A percentile compares a stretch with the other conserved stretches of the same genome.
Evolutionary conservation across 2,113 vertebrate genomes (phyloP).

Genomic region (Hucho hucho): DNA sequence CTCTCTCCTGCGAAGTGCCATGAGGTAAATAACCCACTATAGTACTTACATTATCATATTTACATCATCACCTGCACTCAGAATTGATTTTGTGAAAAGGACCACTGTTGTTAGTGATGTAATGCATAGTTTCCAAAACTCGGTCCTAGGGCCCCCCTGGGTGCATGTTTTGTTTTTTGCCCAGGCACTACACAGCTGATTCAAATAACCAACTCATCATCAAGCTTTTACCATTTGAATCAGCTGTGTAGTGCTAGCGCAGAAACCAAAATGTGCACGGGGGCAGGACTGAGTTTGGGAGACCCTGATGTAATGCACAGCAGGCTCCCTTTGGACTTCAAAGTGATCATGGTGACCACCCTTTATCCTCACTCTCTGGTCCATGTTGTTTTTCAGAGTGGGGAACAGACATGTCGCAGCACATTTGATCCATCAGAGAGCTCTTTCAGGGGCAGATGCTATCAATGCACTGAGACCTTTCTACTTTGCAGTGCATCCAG

Average conservation of each 20-base stretch:
- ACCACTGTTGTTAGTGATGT: no score
- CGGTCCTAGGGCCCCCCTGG: no score
- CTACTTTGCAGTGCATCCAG: slow-evolving; percentile 97
- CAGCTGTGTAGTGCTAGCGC: no score
- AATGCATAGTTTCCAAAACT: no score
- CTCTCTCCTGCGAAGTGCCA: slow-evolving; percentile 51
- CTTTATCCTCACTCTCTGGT: neutral
- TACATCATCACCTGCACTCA: neutral
- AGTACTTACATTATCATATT: no score
- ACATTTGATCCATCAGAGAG: slow-evolving; percentile 69
- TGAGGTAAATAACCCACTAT: slow-evolving; percentile 52
- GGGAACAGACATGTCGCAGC: slow-evolving; percentile 65
- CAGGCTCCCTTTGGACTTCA: neutral
- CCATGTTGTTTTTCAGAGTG: slow-evolving; percentile 62
- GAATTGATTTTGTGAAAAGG: neutral
- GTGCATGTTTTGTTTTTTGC: no score
- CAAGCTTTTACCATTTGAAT: no score
- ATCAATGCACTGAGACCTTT: slow-evolving; percentile 93
- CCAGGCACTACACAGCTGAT: no score
- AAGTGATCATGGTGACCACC: neutral
- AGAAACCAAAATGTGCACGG: no score
- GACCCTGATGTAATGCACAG: neutral
- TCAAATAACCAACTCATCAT: no score
- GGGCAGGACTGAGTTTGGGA: no score
- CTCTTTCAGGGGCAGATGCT: slow-evolving; percentile 87